Percentiles rank a stretch among this genome's conserved stretches.
Conservation (phyloP, 2,888 invertebrate species). For the Phyllotreta striolata region DNA sequence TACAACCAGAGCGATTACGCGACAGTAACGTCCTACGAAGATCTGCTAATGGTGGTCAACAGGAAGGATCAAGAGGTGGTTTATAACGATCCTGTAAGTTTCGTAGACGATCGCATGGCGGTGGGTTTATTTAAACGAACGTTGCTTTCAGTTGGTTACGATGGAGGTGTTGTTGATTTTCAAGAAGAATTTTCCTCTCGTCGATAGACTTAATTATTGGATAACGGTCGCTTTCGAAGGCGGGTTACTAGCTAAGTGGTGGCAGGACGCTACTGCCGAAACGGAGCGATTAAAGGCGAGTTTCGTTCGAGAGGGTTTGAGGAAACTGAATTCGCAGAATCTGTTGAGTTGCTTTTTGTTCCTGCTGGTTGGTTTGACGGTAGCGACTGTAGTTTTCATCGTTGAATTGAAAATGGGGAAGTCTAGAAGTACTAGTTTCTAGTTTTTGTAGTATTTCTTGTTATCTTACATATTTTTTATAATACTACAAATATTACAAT, state of each 20-base stretch:
- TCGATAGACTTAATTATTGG: constrained; percentile 19
- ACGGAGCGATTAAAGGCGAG: background rate
- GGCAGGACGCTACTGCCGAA: background rate
- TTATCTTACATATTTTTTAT: no score
- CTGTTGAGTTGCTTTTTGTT: constrained; percentile 5
- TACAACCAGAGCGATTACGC: background rate
- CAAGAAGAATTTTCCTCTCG: constrained; percentile 15
- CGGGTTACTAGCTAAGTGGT: constrained; percentile 10
- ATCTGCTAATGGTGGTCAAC: background rate
- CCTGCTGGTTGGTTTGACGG: background rate
- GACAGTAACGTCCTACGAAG: background rate
- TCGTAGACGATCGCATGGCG: background rate
- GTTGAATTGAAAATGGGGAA: background rate
- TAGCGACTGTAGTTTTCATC: background rate
- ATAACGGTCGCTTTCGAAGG: constrained; percentile 9
- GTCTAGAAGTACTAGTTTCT: no score
- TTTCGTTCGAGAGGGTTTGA: background rate
- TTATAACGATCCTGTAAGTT: constrained; percentile 17
- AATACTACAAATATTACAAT: no score
- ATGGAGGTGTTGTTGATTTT: background rate
- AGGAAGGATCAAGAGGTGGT: constrained; percentile 8
- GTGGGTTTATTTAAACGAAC: background rate
- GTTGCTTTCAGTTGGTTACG: constrained; percentile 8
- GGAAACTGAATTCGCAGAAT: background rate
- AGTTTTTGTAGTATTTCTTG: no score